Percentiles rank a stretch among this genome's conserved stretches.
phyloP scores from a whole-genome alignment of 2,113 vertebrate genomes.

The Psilopsiagon aurifrons region DNA sequence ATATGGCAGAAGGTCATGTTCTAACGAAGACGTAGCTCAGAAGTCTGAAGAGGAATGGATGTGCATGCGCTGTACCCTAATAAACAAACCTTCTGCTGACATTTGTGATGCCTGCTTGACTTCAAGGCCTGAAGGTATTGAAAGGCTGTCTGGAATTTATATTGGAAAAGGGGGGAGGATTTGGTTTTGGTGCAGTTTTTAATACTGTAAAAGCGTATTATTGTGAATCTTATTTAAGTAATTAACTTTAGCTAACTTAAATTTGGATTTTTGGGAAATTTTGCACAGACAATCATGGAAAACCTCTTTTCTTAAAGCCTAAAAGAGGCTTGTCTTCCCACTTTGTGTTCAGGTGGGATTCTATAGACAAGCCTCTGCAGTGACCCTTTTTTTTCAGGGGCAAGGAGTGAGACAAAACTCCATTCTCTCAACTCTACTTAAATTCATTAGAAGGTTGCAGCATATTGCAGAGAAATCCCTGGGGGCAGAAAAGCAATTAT shows the following conservation, averaged over 20 bases:
- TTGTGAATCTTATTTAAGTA: neutral
- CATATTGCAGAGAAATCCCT: neutral
- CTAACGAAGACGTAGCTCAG: slow-evolving; percentile 72
- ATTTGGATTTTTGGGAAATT: neutral
- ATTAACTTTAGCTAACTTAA: neutral
- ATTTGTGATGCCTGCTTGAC: slow-evolving; percentile 88
- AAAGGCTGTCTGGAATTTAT: neutral
- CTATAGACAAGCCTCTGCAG: neutral
- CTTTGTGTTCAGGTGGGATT: neutral
- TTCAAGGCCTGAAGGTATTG: slow-evolving; percentile 83
- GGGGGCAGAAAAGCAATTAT: neutral
- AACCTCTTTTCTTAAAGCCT: neutral
- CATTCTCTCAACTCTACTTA: neutral
- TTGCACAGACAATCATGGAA: neutral
- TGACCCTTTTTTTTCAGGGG: neutral
- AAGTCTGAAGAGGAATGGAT: slow-evolving; percentile 88
- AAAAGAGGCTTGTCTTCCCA: neutral
- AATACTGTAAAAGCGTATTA: neutral
- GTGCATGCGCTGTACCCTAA: slow-evolving; percentile 86
- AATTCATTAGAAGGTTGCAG: neutral
- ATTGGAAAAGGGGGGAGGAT: neutral
- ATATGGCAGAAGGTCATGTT: slow-evolving; percentile 25
- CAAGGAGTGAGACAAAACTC: neutral
- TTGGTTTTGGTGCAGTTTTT: neutral
- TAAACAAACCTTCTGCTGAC: slow-evolving; percentile 81